Evolutionary conservation across 2,797 vertebrate genomes (phyloP).

Genomic region (Mico argentatus): DNA sequence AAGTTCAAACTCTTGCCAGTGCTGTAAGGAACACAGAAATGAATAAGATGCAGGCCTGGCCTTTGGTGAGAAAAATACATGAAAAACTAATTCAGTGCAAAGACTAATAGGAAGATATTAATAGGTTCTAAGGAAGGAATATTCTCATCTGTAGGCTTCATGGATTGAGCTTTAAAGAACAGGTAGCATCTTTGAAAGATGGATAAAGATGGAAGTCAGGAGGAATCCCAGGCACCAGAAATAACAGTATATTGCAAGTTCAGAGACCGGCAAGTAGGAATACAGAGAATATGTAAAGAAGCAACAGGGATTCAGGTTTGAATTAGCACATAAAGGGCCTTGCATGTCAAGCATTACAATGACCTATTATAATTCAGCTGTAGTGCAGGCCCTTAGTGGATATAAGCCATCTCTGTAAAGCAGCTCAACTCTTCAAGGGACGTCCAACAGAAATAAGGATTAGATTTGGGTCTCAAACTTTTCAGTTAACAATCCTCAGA

Average conservation of each 20-base stretch:
- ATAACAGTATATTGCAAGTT: neutral
- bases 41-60: constrained; percentile 24
- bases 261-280: neutral
- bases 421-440: neutral
- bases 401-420: neutral
- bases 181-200: neutral
- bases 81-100: neutral
- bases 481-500: constrained; percentile 24
- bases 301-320: neutral
- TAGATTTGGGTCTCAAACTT: neutral
- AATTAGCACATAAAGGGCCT: neutral
- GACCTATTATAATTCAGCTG: neutral
- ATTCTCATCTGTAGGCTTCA: neutral
- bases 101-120: constrained; percentile 27
- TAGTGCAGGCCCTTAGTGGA: too few relatives aligned
- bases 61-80: neutral
- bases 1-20: constrained; percentile 14
- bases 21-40: neutral
- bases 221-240: neutral
- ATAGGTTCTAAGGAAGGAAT: constrained; percentile 14
- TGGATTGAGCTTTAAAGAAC: constrained; percentile 2
- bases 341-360: neutral
- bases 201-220: neutral
- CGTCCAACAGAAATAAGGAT: neutral
- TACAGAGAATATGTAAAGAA: neutral